Base-by-base conservation (phyloP, 2,797 vertebrate species). In the Luscinia megarhynchos region DNA sequence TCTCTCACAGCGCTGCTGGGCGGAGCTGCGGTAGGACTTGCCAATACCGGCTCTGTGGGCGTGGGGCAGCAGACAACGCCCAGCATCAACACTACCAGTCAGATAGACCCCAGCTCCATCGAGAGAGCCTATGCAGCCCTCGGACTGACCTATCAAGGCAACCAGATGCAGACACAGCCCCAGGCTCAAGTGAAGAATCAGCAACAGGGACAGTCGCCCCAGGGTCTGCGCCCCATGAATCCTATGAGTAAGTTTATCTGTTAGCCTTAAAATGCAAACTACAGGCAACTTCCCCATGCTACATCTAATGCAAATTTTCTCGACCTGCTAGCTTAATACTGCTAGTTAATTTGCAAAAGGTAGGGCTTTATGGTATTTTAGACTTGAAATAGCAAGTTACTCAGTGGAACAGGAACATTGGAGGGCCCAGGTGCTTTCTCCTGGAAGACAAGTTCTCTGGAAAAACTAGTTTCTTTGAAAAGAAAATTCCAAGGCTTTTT, bases 91-190 rank as follows among this genome's bases (percentile, higher is more conserved):
- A 98, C 99, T 72, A 97, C 99, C 58, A 99, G 97, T 97, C 99
- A 99, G 98, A 99, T 99, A 76, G 99, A 99, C 96, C 99, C 99
- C 73, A 99, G 99, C 97, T 99, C 99, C 72, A 99, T 99, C 67
- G 99, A 99, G 97, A 97, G 99, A 93, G 99, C 99, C 46, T 99
- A 99, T 2, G 99, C 99, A 36, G 99, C 99, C 12, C 98, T 99
- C 2, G 99, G 99, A 58, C 98, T 99, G 67, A 99, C 99, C 54
- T 99, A 99, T 97, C 99, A 99, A 97, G 99, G 99, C 77, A 99
- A 98, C 97, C 99, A 99, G 98, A 98, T 99, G 94, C 98, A 98
- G 30, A 98, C 98, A 7, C 99, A 99, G 92, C 90, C 98, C 18
- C 99, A 98, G 95, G 95, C 98, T 66, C 98, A 98, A 96, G 98